Conservation (phyloP, 2,113 vertebrate species). For the Thryonomys swinderianus region DNA sequence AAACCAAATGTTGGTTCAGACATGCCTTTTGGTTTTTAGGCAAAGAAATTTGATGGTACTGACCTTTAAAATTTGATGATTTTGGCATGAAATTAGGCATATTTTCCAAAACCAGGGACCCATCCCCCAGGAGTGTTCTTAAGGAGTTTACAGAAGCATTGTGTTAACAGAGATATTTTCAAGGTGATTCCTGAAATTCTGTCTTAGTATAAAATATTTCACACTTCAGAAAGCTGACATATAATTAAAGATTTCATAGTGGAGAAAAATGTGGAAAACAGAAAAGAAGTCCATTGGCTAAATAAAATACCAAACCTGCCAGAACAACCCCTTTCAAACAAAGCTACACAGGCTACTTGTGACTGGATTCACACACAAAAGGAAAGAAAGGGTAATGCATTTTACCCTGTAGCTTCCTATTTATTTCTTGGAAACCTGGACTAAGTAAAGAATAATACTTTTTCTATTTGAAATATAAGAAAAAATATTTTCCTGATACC, state of each 20-base stretch:
- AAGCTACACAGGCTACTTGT: not conserved
- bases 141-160: not conserved
- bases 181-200: constrained; percentile 25
- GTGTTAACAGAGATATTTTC: not conserved
- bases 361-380: not conserved
- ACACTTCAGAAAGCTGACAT: not conserved
- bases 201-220: constrained; percentile 25
- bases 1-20: constrained; percentile 32
- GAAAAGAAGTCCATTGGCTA: not conserved
- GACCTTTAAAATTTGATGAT: not conserved
- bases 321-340: not conserved
- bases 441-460: not conserved
- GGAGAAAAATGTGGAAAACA: constrained; percentile 38
- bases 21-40: not conserved
- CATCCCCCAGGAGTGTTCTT: not conserved
- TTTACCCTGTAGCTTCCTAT: not conserved
- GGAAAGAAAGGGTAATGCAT: not conserved
- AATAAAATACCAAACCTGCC: not conserved
- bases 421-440: constrained; percentile 1
- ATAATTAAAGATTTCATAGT: constrained; percentile 7
- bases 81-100: not conserved
- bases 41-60: not conserved
- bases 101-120: not conserved
- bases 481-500: not conserved
- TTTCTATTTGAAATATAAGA: constrained; percentile 23